Evolutionary conservation across 2,113 vertebrate genomes (phyloP).

Genomic region (Hippocampus abdominalis): DNA sequence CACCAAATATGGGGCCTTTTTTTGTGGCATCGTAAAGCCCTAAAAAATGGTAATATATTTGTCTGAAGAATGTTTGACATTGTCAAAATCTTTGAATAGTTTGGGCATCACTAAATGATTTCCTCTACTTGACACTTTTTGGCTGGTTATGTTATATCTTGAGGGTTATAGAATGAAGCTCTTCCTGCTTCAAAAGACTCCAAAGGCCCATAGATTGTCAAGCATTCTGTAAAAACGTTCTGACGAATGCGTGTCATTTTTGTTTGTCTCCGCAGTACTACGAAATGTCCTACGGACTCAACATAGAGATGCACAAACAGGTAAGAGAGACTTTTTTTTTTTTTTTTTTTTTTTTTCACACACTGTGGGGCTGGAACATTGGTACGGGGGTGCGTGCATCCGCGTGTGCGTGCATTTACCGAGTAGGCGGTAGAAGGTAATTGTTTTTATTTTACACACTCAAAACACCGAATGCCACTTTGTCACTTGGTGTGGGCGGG

Average conservation of each 20-base stretch:
- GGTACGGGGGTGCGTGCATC: background rate
- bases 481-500: slow-evolving; percentile 22
- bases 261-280: slow-evolving; percentile 66
- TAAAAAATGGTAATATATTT: no score
- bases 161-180: background rate
- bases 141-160: background rate
- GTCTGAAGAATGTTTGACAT: no score
- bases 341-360: background rate
- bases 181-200: background rate
- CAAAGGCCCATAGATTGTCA: background rate
- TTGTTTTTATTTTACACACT: slow-evolving; percentile 22
- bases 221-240: background rate
- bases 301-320: slow-evolving; percentile 74
- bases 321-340: slow-evolving; percentile 38
- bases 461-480: slow-evolving; percentile 6
- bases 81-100: background rate
- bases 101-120: background rate
- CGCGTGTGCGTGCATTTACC: background rate
- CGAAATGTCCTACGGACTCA: slow-evolving; percentile 72
- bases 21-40: no score
- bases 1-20: no score
- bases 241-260: slow-evolving; percentile 11
- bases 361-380: background rate
- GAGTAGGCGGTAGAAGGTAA: slow-evolving; percentile 16
- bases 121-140: background rate